phyloP scores from a whole-genome alignment of 2,113 vertebrate species.

The Nestor notabilis region DNA sequence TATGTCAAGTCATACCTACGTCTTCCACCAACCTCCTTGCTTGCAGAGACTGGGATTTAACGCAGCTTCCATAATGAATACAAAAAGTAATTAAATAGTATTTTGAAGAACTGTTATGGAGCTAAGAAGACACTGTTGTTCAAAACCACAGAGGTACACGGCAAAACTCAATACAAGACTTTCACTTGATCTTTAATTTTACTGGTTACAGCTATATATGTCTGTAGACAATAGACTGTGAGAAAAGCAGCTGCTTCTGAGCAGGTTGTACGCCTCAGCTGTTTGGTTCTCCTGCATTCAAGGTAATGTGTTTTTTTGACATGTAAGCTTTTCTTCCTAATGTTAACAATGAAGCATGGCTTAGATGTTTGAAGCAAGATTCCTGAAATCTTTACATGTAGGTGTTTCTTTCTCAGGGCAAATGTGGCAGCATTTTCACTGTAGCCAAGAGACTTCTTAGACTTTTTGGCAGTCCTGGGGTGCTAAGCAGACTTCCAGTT shows the following conservation, averaged over 20 bases:
- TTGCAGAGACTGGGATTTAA: not conserved
- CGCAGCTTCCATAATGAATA: fast-evolving
- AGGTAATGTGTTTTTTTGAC: not conserved
- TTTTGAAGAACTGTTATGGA: not conserved
- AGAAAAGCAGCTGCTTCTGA: not conserved
- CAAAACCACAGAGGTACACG: not conserved
- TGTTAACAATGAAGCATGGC: not conserved
- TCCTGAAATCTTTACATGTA: not conserved
- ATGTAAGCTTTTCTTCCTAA: not conserved
- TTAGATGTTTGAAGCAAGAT: not conserved
- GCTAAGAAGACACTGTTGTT: not conserved
- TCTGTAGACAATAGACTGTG: not conserved
- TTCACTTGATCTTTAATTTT: not conserved
- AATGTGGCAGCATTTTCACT: not conserved
- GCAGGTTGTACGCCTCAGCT: not conserved
- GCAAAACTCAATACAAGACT: not conserved
- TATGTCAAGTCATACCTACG: not conserved
- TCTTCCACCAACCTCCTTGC: not conserved
- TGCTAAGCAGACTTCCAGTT: not conserved
- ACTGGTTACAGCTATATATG: not conserved
- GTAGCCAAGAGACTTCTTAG: not conserved
- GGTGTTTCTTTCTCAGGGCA: not conserved
- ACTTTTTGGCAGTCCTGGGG: not conserved
- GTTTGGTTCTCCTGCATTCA: not conserved
- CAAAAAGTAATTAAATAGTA: not conserved